Percentiles rank a stretch among this genome's conserved stretches.
These are phyloP conservation scores for Tribolium madens DNA, from an alignment of 1,140 invertebrate genomes.

Conservation along the genomic window DNA sequence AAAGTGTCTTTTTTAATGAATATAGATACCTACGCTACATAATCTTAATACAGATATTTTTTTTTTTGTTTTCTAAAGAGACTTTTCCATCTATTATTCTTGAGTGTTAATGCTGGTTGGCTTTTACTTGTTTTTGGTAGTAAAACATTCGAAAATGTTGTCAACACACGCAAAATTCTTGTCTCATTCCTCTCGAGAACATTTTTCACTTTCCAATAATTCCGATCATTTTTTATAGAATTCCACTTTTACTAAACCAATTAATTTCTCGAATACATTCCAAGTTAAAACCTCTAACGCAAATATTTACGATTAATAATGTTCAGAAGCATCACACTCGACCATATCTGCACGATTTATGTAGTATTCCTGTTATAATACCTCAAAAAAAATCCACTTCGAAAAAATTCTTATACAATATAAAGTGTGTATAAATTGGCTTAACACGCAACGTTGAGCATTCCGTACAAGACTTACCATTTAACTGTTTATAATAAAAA, in stretches of 20 bases:
- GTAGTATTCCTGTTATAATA: not conserved
- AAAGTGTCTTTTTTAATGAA: too few relatives aligned
- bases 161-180: too few relatives aligned
- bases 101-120: too few relatives aligned
- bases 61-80: too few relatives aligned
- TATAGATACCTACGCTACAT: too few relatives aligned
- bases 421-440: not conserved
- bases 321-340: not conserved
- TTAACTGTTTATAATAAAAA: constrained; percentile 25
- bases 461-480: constrained; percentile 1
- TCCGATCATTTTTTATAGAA: not conserved
- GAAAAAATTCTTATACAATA: not conserved
- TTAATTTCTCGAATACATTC: not conserved
- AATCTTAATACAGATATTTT: too few relatives aligned
- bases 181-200: not conserved
- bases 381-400: not conserved
- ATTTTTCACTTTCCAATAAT: not conserved
- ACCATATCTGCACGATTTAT: not conserved
- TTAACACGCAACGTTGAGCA: constrained; percentile 14
- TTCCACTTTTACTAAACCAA: not conserved
- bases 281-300: not conserved
- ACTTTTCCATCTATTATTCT: too few relatives aligned
- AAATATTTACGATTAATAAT: not conserved
- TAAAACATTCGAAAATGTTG: too few relatives aligned
- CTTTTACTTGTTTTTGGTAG: too few relatives aligned